Base-by-base conservation (phyloP, 2,113 vertebrate species). In the Ondatra zibethicus region DNA sequence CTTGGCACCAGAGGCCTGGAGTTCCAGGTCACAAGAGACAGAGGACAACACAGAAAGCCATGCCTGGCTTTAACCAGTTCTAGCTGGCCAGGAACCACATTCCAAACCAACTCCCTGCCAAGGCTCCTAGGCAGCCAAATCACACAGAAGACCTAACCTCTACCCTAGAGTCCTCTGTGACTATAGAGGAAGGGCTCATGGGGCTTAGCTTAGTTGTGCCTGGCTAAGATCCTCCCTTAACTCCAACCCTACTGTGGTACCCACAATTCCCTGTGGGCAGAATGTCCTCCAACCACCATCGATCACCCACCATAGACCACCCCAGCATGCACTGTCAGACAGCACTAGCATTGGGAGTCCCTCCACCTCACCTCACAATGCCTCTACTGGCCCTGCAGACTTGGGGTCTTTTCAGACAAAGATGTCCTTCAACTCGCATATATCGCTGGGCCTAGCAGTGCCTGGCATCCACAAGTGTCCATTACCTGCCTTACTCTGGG, bases 51-150 rank as follows among this genome's bases (percentile, higher is more conserved):
- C 1, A 23, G 5, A 66, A 0, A 19, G 31, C 29, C 73, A 19
- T 0, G 0, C 2, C n/a, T 4, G 21, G 8, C 23, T 0, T 5
- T 33, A 52, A 27, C 11, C 5, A 0, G 1, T 4, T 63, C 68
- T 11, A 45, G 55, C 52, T 31, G 11, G n/a, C 52, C 42, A 1
- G 1, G 0, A n/a, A 55, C 47, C 5, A 12, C 66, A 58, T 58
- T 10, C 31, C 21, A 13, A 39, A 9, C 17, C 45, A 33, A 5
- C 9, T 73, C 65, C 89, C 31, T 11, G 12, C 23, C 0, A 0
- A 25, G 0, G 70, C 39, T 84, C 81, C 58, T 23, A 14, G 0
- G 36, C 8, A 50, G 75, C 23, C 47, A n/a, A 0, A 27, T n/a
- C 3, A 0, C 1, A 63, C 21, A 52, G 39, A 31, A 0, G 0